These are phyloP conservation scores for Dascyllus trimaculatus DNA, from an alignment of 2,113 vertebrate genomes.

Conservation along the genomic window DNA sequence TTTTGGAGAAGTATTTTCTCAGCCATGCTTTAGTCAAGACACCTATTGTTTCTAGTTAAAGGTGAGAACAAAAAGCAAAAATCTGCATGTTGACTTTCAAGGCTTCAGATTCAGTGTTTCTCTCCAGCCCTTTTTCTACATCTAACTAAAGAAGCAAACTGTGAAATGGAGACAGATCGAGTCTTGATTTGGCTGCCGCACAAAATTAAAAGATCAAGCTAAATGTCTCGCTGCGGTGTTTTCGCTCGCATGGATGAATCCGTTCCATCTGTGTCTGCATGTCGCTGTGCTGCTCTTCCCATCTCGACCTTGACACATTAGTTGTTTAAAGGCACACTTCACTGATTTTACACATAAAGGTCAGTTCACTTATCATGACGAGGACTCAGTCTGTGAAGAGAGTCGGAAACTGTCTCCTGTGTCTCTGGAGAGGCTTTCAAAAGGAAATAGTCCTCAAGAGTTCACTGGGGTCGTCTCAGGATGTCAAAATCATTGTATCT, in stretches of 20 bases:
- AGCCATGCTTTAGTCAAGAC: neutral
- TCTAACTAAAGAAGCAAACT: neutral
- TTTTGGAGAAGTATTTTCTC: slow-evolving; percentile 2
- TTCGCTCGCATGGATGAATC: too few species aligned
- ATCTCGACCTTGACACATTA: slow-evolving; percentile 1
- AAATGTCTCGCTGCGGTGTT: neutral
- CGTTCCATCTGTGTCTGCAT: neutral
- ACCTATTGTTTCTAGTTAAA: neutral
- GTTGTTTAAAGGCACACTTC: slow-evolving; percentile 4
- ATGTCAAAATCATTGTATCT: neutral
- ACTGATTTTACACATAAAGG: neutral
- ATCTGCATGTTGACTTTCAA: neutral
- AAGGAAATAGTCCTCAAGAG: neutral
- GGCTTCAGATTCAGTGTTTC: neutral
- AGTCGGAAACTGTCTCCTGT: neutral
- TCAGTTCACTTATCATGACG: neutral
- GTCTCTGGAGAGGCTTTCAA: neutral
- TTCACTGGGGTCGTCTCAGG: slow-evolving; percentile 6
- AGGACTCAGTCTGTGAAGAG: neutral
- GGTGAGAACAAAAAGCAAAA: neutral
- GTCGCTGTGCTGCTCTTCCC: slow-evolving; percentile 1
- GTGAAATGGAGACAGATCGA: slow-evolving; percentile 6
- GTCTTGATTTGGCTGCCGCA: neutral
- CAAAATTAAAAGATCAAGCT: neutral
- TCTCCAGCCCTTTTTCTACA: neutral